Base-by-base conservation (phyloP, 2,113 vertebrate genomes). In the Engraulis encrasicolus region DNA sequence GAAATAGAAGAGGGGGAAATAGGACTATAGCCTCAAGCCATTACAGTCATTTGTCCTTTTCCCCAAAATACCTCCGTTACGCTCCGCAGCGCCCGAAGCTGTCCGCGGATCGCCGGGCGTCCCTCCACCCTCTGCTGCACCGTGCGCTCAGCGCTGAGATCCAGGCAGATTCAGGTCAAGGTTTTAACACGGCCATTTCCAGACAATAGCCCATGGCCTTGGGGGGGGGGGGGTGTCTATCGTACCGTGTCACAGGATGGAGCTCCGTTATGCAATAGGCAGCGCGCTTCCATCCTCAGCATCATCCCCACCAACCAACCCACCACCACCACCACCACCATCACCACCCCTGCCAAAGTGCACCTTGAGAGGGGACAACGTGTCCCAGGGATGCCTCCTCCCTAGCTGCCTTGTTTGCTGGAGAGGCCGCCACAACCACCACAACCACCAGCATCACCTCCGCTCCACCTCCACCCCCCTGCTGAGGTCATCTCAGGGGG, bases 151-250 rank as follows among this genome's bases (percentile, higher is more conserved):
- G n/a, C 66, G 66, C 23, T 11, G 66, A 74, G 66, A 74, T 23
- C 11, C 31, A 74, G 66, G 66, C 66, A 74, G 66, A 74, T 74
- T 74, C 66, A 34, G 66, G 66, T 74, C 66, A 74, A 74, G 66
- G 66, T 74, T 74, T 74, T 34, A 74, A 74, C 66, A 34, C 66
- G 15, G 31, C 66, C 66, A 74, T 74, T 74, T 74, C 23, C 66
- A 34, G 66, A 74, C 27, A 27, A 74, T 11, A 14, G 14, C 23
- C 7, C 31, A 34, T 11, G 66, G 27, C 66, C 34, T 74, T 45
- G 40, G 66, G 66, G 66, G 66, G 2, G 66, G 12, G 18, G 27
- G 14, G 14, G 66, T 74, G 27, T n/a, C n/a, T n/a, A n/a, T n/a
- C n/a, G n/a, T 74, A 12, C 66, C 66, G 15, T 74, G 66, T 14